Evolutionary conservation across 2,888 invertebrate species (phyloP).

Genomic region (Nemoura dubitans): DNA sequence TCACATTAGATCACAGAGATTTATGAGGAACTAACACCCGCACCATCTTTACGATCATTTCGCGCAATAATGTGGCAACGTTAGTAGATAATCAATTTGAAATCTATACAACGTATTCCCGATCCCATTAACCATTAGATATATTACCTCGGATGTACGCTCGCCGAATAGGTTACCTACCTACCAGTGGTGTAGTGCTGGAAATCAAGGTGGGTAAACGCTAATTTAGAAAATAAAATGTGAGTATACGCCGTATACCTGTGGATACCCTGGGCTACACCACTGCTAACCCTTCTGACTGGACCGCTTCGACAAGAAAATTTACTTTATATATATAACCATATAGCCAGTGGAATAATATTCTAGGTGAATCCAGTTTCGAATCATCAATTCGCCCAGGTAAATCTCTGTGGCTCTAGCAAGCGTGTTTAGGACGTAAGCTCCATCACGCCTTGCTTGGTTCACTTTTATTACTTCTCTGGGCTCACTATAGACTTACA

Average conservation of each 20-base stretch:
- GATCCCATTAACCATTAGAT: neutral
- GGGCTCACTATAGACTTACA: constrained; percentile 37
- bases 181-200: too few species aligned
- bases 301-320: constrained; percentile 16
- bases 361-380: constrained; percentile 1
- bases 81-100: constrained; percentile 31
- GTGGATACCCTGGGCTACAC: too few species aligned
- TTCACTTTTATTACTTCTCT: constrained; percentile 40
- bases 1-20: constrained; percentile 13
- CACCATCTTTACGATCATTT: constrained; percentile 27
- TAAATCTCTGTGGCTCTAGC: constrained; percentile 32
- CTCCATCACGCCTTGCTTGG: constrained; percentile 20
- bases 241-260: too few species aligned
- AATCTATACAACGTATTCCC: neutral
- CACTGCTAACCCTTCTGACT: neutral
- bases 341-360: constrained; percentile 18
- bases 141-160: constrained; percentile 14
- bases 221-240: too few species aligned
- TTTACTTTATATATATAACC: constrained; percentile 1
- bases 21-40: constrained; percentile 21
- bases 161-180: neutral
- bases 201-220: too few species aligned
- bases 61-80: neutral
- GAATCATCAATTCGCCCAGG: constrained; percentile 41
- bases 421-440: constrained; percentile 22